Conservation (phyloP, 1,140 invertebrate species). For the Ericerus pela region DNA sequence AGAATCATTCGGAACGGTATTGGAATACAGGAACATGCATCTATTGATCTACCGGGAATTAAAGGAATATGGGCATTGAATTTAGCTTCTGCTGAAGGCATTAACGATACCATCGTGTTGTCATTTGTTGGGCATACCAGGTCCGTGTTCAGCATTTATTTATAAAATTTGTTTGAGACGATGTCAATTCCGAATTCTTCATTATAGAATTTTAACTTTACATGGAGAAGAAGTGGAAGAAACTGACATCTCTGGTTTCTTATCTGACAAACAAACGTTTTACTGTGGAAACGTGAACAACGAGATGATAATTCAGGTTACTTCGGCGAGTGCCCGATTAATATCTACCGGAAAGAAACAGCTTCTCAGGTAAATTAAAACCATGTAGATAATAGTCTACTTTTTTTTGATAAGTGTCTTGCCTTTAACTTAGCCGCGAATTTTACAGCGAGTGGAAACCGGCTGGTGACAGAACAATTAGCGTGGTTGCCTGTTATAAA, state of each 20-base stretch:
- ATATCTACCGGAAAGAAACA: conserved; percentile 48
- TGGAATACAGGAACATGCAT: conserved; percentile 93
- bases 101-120: conserved; percentile 80
- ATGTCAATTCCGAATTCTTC: no score
- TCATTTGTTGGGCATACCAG: conserved; percentile 88
- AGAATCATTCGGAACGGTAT: conserved; percentile 95
- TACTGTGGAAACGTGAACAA: conserved; percentile 76
- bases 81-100: conserved; percentile 40
- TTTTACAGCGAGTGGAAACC: conserved; percentile 57
- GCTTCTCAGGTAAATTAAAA: conserved; percentile 36
- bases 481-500: conserved; percentile 72
- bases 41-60: conserved; percentile 89
- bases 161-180: no score
- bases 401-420: no score
- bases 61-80: conserved; percentile 94
- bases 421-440: not conserved
- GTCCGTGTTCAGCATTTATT: conserved; percentile 28
- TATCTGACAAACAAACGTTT: conserved; percentile 81
- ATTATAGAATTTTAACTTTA: conserved; percentile 21
- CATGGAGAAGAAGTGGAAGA: conserved; percentile 59
- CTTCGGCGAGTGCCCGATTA: conserved; percentile 50
- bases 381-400: no score
- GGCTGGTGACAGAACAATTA: conserved; percentile 55
- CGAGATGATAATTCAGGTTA: conserved; percentile 72
- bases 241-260: conserved; percentile 78